phyloP scores from a whole-genome alignment of 2,888 invertebrate genomes.

The Synergus itoensis region DNA sequence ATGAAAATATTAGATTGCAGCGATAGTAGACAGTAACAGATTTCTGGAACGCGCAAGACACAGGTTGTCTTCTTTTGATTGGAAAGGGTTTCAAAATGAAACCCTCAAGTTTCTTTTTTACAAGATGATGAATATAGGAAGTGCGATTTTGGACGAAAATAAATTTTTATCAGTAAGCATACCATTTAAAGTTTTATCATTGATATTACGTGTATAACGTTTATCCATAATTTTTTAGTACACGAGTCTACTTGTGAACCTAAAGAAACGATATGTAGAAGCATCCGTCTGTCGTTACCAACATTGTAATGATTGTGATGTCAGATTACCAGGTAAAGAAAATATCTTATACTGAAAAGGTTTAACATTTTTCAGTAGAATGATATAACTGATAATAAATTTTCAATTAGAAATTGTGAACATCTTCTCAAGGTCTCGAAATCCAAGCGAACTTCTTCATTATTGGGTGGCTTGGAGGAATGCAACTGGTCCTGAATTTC shows the following conservation, averaged over 20 bases:
- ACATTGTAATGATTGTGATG: neutral
- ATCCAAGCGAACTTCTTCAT: conserved; percentile 55
- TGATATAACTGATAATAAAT: neutral
- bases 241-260: neutral
- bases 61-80: neutral
- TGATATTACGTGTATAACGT: neutral
- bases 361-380: neutral
- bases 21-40: neutral
- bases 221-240: neutral
- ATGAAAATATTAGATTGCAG: neutral
- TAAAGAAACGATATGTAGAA: conserved; percentile 4
- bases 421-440: conserved; percentile 54
- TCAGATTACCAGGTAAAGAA: conserved; percentile 19
- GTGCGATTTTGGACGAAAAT: neutral
- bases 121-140: neutral
- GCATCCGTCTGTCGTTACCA: neutral
- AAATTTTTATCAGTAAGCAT: neutral
- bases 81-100: conserved; percentile 6
- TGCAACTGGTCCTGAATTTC: conserved; percentile 60
- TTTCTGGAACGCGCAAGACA: neutral
- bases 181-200: neutral
- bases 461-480: conserved; percentile 57
- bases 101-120: neutral
- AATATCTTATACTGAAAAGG: neutral
- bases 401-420: conserved; percentile 49